Evolutionary conservation across 2,888 invertebrate genomes (phyloP).

Genomic region (Drosophila cognata): DNA sequence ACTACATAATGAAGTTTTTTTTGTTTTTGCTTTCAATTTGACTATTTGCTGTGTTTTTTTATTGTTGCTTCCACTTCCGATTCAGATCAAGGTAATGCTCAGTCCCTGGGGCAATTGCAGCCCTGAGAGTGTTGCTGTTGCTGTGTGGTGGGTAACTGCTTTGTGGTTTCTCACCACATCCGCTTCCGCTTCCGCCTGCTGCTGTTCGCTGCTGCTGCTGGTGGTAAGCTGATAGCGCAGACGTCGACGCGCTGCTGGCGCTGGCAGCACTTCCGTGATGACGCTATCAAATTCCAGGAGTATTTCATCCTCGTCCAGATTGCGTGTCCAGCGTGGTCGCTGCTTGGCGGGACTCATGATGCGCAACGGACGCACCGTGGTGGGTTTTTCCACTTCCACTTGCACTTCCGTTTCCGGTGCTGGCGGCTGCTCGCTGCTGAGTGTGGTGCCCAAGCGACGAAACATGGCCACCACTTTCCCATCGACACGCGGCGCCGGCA

Average conservation of each 20-base stretch:
- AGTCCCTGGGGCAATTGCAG: conserved; percentile 75
- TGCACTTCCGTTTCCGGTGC: conserved; percentile 6
- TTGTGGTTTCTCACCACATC: conserved; percentile 27
- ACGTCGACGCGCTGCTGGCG: conserved; percentile 50
- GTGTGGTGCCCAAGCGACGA: conserved; percentile 82
- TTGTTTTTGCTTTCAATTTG: conserved; percentile 60
- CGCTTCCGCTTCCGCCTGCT: conserved; percentile 31
- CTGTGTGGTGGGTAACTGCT: conserved; percentile 51
- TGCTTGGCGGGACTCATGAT: conserved; percentile 83
- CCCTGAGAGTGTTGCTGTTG: conserved; percentile 34
- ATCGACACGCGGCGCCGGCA: conserved; percentile 78
- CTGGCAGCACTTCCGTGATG: conserved; percentile 84
- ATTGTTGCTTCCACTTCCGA: neutral
- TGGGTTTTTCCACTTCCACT: conserved; percentile 4
- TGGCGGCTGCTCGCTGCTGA: conserved; percentile 71
- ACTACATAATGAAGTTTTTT: conserved; percentile 51
- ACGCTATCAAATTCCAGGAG: conserved; percentile 83
- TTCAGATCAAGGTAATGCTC: conserved; percentile 72
- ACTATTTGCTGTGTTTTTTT: conserved; percentile 42
- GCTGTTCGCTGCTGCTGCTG: neutral
- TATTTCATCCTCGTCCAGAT: conserved; percentile 82
- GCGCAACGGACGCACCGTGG: conserved; percentile 41
- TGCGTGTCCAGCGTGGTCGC: conserved; percentile 78
- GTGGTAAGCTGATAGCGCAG: conserved; percentile 63
- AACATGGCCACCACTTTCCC: conserved; percentile 84